Conservation (phyloP, 2,797 vertebrate genomes). For the Tadarida brasiliensis region DNA sequence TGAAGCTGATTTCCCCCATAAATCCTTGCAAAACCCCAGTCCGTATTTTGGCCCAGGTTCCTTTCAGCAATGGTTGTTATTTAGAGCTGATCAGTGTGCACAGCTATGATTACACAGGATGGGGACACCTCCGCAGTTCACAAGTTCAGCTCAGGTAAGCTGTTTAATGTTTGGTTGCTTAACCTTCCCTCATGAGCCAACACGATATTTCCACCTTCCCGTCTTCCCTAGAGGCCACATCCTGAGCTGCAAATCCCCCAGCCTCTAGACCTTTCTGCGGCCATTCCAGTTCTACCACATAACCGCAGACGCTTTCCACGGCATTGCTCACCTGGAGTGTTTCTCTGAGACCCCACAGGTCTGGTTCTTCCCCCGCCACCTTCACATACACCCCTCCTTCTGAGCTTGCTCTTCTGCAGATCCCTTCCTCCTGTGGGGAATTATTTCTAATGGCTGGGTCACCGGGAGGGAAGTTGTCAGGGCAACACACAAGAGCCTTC, state of each 20-base stretch:
- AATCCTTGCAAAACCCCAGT: slow-evolving; percentile 34
- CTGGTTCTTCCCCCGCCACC: background rate
- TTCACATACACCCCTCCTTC: too few relatives aligned
- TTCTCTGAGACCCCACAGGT: background rate
- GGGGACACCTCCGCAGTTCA: slow-evolving; percentile 45
- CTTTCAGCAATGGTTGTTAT: slow-evolving; percentile 35
- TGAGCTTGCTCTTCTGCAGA: background rate
- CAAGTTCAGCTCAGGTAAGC: slow-evolving; percentile 67
- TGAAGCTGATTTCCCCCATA: slow-evolving; percentile 23
- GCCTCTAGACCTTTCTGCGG: background rate
- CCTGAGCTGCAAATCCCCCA: background rate
- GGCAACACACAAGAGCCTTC: slow-evolving; percentile 70
- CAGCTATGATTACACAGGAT: slow-evolving; percentile 48
- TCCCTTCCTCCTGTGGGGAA: background rate
- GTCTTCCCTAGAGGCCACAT: background rate
- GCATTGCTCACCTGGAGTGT: background rate
- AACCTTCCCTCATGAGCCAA: background rate
- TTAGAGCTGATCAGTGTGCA: slow-evolving; percentile 60
- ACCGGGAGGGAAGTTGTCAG: background rate
- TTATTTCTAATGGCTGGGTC: slow-evolving; percentile 55
- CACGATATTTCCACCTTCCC: background rate
- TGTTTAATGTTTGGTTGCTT: slow-evolving; percentile 55
- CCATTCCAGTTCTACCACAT: background rate
- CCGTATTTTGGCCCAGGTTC: slow-evolving; percentile 9
- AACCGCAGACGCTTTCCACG: background rate